Percentiles rank a stretch among this genome's conserved stretches.
Conservation (phyloP, 2,113 vertebrate species). For the Cheilinus undulatus region DNA sequence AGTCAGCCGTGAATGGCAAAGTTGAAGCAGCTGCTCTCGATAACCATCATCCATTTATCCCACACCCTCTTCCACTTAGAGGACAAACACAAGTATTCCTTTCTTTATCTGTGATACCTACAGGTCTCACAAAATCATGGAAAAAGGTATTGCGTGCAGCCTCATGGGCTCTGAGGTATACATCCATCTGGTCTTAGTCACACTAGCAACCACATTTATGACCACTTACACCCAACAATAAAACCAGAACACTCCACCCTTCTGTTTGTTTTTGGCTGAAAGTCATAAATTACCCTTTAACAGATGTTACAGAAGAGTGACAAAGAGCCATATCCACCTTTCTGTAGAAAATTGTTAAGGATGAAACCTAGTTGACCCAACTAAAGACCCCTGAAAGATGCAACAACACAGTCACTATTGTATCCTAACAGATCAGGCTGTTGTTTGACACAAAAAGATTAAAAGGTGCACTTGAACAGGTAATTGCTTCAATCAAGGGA, state of each 20-base stretch:
- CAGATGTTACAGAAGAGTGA: conserved; percentile 29
- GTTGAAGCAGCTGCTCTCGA: conserved; percentile 11
- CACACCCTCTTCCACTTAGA: neutral
- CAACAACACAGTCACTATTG: neutral
- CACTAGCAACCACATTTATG: conserved; percentile 66
- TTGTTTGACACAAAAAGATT: too few species aligned
- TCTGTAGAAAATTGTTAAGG: conserved; percentile 21
- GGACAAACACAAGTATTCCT: neutral
- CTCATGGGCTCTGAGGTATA: conserved; percentile 21
- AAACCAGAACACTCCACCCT: conserved; percentile 46
- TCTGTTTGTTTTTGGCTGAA: conserved; percentile 62
- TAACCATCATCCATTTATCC: conserved; percentile 1
- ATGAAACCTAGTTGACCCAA: conserved; percentile 12
- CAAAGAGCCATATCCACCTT: conserved; percentile 31
- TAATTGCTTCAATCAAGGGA: conserved; percentile 4
- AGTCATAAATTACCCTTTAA: conserved; percentile 59
- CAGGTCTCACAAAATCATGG: conserved; percentile 10
- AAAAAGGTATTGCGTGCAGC: conserved; percentile 27
- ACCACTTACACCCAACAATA: conserved; percentile 62
- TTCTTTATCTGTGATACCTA: neutral
- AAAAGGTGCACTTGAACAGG: neutral
- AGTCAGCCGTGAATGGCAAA: conserved; percentile 34
- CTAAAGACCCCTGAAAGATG: neutral
- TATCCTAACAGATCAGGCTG: too few species aligned
- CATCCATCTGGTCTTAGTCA: conserved; percentile 49